Conservation (phyloP, 2,888 invertebrate genomes). For the Perithous albicinctus region DNA sequence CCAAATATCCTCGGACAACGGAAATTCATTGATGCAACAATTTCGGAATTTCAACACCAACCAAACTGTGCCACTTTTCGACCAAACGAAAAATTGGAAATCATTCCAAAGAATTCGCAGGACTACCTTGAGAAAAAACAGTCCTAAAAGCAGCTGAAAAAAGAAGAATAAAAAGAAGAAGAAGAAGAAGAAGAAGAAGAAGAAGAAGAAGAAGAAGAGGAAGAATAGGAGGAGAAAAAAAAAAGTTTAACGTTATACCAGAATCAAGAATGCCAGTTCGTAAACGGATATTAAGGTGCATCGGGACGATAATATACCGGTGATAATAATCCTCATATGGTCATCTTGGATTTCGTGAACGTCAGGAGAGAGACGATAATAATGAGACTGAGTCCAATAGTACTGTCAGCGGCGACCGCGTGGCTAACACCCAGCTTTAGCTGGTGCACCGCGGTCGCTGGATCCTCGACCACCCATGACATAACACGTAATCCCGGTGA, state of each 20-base stretch:
- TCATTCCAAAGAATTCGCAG: neutral
- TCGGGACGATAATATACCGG: constrained; percentile 47
- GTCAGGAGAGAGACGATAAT: constrained; percentile 4
- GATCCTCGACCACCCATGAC: constrained; percentile 73
- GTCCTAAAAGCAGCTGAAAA: too few relatives aligned
- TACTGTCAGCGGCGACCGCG: constrained; percentile 83
- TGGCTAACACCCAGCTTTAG: constrained; percentile 82
- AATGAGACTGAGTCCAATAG: constrained; percentile 82
- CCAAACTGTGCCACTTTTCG: neutral
- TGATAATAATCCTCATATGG: too few relatives aligned
- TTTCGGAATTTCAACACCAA: neutral
- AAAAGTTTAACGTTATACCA: neutral
- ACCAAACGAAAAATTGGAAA: neutral
- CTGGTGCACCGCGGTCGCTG: constrained; percentile 71
- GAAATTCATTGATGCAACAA: neutral
- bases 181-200: constrained; percentile 10
- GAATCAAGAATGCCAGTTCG: constrained; percentile 51
- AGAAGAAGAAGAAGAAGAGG: too few relatives aligned
- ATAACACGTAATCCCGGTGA: neutral
- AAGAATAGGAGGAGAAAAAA: neutral
- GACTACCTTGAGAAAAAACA: too few relatives aligned
- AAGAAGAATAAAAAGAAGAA: too few relatives aligned
- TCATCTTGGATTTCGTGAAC: too few relatives aligned
- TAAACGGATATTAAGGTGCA: constrained; percentile 47
- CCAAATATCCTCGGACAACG: too few relatives aligned